Base-by-base conservation (phyloP, 2,888 invertebrate genomes). In the Kuschelorhynchus macadamiae region DNA sequence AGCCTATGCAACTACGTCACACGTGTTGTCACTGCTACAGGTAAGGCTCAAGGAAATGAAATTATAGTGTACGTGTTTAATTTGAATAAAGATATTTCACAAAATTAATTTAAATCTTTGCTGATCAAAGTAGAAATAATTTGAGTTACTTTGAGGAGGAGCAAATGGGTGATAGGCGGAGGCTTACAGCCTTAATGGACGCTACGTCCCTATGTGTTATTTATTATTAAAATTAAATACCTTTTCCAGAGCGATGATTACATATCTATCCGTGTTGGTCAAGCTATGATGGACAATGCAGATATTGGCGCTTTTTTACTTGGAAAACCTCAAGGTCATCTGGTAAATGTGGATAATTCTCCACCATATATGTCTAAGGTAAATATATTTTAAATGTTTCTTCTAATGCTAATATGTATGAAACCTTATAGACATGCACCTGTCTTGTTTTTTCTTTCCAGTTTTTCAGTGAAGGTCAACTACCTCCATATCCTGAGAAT, bases 401-500 rank as follows among this genome's bases (percentile, higher is more conserved):
- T 18, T 46, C 4, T 17, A 20, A n/a, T 9, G 16, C 12, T 3
- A 39, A 41, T 25, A 20, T 49, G n/a, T n/a, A n/a, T n/a, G n/a
- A n/a, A n/a, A n/a, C n/a, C n/a, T n/a, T 18, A 17, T 56, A 41
- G 30, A 8, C 20, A 39, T n/a, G 25, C 30, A n/a, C 18, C 20
- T 9, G 25, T 47, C 21, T 63, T 25, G 8, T 18, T 56, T 56
- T 30, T 39, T 53, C n/a, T 67, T 71, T 73, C 70, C 30, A 76
- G 76, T 60, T 68, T 14, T 80, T 78, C 79, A 83, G 76, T 9
- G 83, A 84, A 72, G 76, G 76, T 17, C 80, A 80, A 67, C 80
- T 90, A 72, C 90, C 90, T 21, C 86, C 86, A 74, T 88, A 89
- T 75, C 89, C 90, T 73, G 87, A 88, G 74, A 91, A 90, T 81